Evolutionary conservation across 1,140 invertebrate genomes (phyloP), one percentile per base, ranked within the genome.

Genomic region (Bombus confusus): DNA sequence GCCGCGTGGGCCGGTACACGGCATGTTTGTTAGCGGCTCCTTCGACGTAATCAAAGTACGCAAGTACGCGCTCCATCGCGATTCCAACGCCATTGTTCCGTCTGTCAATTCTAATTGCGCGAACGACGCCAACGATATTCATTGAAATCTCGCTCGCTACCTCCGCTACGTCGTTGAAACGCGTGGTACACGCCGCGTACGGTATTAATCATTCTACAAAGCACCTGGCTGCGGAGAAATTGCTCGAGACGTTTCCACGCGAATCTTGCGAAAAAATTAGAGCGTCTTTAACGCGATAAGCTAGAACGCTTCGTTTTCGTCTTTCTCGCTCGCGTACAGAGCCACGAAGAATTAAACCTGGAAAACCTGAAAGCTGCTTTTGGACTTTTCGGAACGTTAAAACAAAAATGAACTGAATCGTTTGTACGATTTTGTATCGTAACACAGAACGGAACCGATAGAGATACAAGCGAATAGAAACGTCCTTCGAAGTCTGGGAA

Each of bases 21-120:
- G 57, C 41, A 43, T 52, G 43, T 52, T 75, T 75, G 72, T 86
- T 72, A 59, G 86, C 79, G 68, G 76, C 64, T 86, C 82, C 72
- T 47, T 52, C 62, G 52, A 66, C 43, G 47, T 64, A 83, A 77
- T 71, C 86, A 75, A 41, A 43, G 39, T 52, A 52, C 47, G 77
- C 43, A 52, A 31, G 6, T 18, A 31, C 41, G 52, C 41, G 31
- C 69, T n/a, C 71, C 25, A 13, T n/a, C 71, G 41, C 71, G 41
- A 73, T 31, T n/a, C 28, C 28, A n/a, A 69, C 83, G 86, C 91
- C 88, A 93, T 93, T 93, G 92, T 93, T 93, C 92, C 88, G 91
- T 88, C 89, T 83, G 88, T 93, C 92, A 92, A 92, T 91, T 85
- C 87, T 87, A 91, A 91, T 90, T 89, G 90, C 87, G 80, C 74